Base-by-base conservation (phyloP, 1,140 invertebrate species). In the Bathynomus jamesi region DNA sequence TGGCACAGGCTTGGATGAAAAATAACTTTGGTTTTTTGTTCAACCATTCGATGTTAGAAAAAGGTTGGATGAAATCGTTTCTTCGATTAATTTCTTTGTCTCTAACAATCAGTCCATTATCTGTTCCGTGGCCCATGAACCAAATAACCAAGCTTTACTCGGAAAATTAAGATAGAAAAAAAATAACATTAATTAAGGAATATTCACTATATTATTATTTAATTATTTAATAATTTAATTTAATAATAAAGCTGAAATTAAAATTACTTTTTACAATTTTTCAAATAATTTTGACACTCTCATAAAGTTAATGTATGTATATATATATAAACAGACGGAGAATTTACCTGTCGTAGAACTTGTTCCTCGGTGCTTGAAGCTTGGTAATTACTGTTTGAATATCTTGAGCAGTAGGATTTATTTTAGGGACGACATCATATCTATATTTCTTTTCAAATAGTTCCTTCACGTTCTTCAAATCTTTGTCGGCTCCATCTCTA, bases 1-100 rank as follows among this genome's bases (percentile, higher is more conserved):
- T 62, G 13, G 75, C 65, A 21, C 75, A 76, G 4, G 75, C 75
- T 32, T 76, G 75, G 40, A 76, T 76, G 75, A 76, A 76, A 69
- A 76, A 76, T 0, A 76, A 65, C 46, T 76, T 76, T 60, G 75
- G 75, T 30, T 76, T 76, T n/a, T 73, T 72, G 69, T 64, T 69
- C 17, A 76, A 71, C 75, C 75, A 76, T 27, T 76, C 69, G 17
- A 73, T 73, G 13, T 76, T 61, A 8, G 68, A 71, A 62, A 76
- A 71, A 5, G 75, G 75, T 10, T 76, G 69, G 27, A 76, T 76
- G 65, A 76, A 61, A 5, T 74, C 71, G 0, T 61, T 17, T 3
- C 72, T 67, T 4, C 75, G 60, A 27, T 74, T 69, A 28, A 76
- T 76, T 1, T 25, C 28, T 5, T 62, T 62, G 27, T 74, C 63